Base-by-base conservation (phyloP, 37 sponge, comb jelly and placozoan genomes). In the Tethya wilhelma region DNA sequence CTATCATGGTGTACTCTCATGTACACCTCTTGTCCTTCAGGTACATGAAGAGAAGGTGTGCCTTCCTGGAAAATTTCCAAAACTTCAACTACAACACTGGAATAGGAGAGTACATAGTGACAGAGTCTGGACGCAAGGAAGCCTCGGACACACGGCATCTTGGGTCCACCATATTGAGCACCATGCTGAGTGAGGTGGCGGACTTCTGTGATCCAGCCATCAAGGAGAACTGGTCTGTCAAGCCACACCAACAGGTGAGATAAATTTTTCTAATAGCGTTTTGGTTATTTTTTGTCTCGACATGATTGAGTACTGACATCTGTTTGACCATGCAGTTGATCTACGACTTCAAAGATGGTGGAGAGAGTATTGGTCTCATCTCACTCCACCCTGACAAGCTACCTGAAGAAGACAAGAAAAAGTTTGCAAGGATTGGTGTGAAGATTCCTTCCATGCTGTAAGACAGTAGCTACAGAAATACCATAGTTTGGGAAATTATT, bases 21-120 rank as follows among this genome's bases (percentile, higher is more conserved):
- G 38, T 71, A n/a, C 45, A 56, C 49, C 28, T 60, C 22, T 56
- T 32, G 20, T 19, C 7, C 19, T n/a, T 25, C 58, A 91, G 92
- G 66, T 91, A 95, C 66, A 95, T 91, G 92, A 79, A 86, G 6
- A 85, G 91, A 49, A 60, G 92, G 7, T 95, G 95, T 77, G 42
- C 37, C 0, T 89, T 91, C 42, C 73, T 95, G 0, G 91, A 95
- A 5, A 57, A 14, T 6, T 64, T 83, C 0, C 88, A 87, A 42
- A 79, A 79, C 58, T 94, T 89, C 73, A 90, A 84, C 73, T 90
- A 71, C 65, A 94, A 94, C 45, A 87, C 84, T 69, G 93, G 93
- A 4, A n/a, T 40, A 20, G 80, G 85, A n/a, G 84, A 82, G 55
- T 75, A 79, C 67, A 11, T 59, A 8, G 38, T 69, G 34, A 57